These are phyloP conservation scores for Acanthosepion lycidas DNA, from an alignment of 2,888 invertebrate genomes.

Conservation along the genomic window DNA sequence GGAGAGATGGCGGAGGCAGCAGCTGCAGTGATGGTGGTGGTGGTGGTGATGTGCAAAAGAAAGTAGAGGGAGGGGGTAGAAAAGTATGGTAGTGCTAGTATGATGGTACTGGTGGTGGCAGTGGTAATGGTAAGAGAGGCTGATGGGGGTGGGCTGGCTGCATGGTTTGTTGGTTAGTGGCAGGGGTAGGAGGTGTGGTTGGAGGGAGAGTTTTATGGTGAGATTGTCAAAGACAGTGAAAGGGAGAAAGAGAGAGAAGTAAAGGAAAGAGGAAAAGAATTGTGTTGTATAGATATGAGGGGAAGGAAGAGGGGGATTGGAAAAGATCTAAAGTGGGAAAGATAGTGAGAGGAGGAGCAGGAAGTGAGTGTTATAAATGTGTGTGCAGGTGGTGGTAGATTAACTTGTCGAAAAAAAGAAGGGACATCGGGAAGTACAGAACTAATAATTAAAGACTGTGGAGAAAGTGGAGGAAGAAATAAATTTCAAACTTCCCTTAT, in stretches of 20 bases:
- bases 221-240: not conserved
- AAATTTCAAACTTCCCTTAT: no score
- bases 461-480: not conserved
- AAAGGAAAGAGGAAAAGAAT: not conserved
- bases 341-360: not conserved
- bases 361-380: not conserved
- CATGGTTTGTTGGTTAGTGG: conserved; percentile 14
- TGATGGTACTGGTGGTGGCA: not conserved
- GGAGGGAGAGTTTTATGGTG: no score
- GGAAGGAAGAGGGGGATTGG: not conserved
- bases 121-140: not conserved
- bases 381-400: not conserved
- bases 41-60: not conserved
- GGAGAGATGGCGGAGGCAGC: not conserved
- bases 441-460: not conserved
- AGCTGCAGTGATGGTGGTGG: not conserved
- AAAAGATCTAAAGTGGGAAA: not conserved
- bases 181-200: no score
- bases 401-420: not conserved
- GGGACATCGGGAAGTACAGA: not conserved
- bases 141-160: not conserved
- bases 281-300: no score
- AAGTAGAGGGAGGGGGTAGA: not conserved
- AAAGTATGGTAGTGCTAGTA: not conserved
- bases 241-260: not conserved